A percentile compares a stretch with the other conserved stretches of the same genome.
phyloP scores from a whole-genome alignment of 2,888 invertebrate genomes.

The Amphipyra berbera region DNA sequence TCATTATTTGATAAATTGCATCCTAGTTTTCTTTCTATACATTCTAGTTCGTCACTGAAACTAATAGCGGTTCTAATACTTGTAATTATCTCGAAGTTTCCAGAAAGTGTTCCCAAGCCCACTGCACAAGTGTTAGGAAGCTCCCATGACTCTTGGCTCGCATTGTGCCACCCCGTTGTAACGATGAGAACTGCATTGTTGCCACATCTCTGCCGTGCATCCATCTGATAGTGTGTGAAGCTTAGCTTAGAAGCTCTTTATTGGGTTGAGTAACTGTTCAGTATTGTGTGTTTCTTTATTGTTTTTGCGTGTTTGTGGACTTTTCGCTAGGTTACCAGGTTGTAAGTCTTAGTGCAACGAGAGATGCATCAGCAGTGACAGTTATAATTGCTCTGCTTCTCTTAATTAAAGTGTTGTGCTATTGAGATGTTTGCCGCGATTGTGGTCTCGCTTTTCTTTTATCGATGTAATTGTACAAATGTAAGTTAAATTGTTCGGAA shows the following conservation, averaged over 20 bases:
- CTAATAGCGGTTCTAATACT: background rate
- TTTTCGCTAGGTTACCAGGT: background rate
- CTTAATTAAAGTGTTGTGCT: no score
- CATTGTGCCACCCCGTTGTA: conserved; percentile 55
- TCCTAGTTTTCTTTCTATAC: no score
- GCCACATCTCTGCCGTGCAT: conserved; percentile 25
- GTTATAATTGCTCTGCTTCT: background rate
- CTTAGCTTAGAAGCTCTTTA: conserved; percentile 36
- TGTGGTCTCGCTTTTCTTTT: no score
- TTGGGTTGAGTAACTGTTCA: conserved; percentile 54
- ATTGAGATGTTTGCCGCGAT: no score
- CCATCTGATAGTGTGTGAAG: conserved; percentile 58
- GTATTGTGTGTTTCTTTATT: conserved; percentile 34
- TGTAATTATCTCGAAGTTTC: conserved; percentile 20
- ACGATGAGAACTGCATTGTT: conserved; percentile 52
- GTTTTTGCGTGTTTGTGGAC: conserved; percentile 7
- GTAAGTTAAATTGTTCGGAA: no score
- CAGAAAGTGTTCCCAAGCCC: conserved; percentile 45
- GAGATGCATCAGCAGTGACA: background rate
- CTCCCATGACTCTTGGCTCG: conserved; percentile 52
- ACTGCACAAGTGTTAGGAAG: conserved; percentile 35
- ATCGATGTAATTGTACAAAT: no score
- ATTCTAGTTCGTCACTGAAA: no score
- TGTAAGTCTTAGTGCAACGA: background rate
- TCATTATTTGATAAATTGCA: no score